Percentiles rank a stretch among this genome's conserved stretches.
These are phyloP conservation scores for Buceros bicornis DNA, from an alignment of 2,797 vertebrate species.

Conservation along the genomic window DNA sequence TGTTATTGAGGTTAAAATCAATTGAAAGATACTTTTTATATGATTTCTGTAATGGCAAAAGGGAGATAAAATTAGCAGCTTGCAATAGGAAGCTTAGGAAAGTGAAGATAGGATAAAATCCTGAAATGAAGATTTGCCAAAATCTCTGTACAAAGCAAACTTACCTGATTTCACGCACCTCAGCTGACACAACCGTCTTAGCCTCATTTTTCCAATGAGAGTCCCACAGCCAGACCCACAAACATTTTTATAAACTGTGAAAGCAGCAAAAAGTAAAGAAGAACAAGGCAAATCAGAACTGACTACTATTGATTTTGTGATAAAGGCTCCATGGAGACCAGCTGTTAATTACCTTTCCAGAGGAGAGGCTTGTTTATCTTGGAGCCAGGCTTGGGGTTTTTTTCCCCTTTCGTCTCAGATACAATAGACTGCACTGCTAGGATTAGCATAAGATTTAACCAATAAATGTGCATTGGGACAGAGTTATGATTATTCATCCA, in stretches of 20 bases:
- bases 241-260: conserved; percentile 50
- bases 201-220: not conserved
- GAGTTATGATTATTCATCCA: not conserved
- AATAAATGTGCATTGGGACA: not conserved
- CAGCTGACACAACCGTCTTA: not conserved
- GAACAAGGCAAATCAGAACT: conserved; percentile 20
- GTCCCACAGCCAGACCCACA: not conserved
- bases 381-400: not conserved
- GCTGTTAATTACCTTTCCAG: conserved; percentile 52
- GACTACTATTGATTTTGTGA: conserved; percentile 66
- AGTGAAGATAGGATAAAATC: not conserved
- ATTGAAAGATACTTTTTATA: not conserved
- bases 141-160: not conserved
- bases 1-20: not conserved
- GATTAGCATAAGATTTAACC: conserved; percentile 4
- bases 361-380: conserved; percentile 23
- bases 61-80: not conserved
- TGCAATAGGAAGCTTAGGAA: not conserved
- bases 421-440: not conserved
- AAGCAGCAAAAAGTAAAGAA: conserved; percentile 18
- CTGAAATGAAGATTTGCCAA: not conserved
- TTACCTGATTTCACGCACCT: not conserved
- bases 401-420: not conserved
- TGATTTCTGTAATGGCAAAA: not conserved
- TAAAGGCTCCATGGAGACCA: conserved; percentile 55